phyloP scores from a whole-genome alignment of 2,888 invertebrate species.

The Trachelus stipa region DNA sequence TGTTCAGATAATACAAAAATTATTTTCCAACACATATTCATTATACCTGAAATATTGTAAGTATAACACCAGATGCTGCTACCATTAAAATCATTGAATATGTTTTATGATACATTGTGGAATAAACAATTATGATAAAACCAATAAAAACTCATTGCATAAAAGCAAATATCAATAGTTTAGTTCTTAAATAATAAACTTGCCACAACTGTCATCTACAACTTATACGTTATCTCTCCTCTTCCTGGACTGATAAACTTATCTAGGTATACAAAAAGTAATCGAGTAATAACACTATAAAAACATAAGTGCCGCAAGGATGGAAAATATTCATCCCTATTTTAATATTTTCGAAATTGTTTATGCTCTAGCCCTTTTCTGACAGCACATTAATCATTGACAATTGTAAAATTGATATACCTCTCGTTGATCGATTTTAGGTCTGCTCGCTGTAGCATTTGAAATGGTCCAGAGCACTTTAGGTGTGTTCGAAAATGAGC shows the following conservation, averaged over 20 bases:
- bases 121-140: background rate
- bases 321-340: background rate
- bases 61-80: slow-evolving; percentile 22
- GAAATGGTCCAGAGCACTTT: too few relatives aligned
- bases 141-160: background rate
- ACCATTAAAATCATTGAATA: slow-evolving; percentile 15
- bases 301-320: background rate
- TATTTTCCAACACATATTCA: background rate
- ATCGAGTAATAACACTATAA: background rate
- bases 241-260: background rate
- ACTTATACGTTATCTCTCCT: background rate
- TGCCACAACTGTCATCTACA: background rate
- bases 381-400: background rate
- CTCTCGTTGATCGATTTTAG: too few relatives aligned
- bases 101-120: background rate
- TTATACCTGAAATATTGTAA: slow-evolving; percentile 30
- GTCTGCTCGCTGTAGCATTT: too few relatives aligned
- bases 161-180: background rate
- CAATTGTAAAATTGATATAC: too few relatives aligned
- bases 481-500: too few relatives aligned
- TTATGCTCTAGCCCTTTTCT: background rate
- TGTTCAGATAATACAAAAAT: background rate
- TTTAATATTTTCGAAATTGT: background rate
- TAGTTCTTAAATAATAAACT: background rate
- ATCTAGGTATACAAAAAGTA: background rate